These are phyloP conservation scores for Phortica magna DNA, from an alignment of 2,888 invertebrate genomes.

Conservation along the genomic window DNA sequence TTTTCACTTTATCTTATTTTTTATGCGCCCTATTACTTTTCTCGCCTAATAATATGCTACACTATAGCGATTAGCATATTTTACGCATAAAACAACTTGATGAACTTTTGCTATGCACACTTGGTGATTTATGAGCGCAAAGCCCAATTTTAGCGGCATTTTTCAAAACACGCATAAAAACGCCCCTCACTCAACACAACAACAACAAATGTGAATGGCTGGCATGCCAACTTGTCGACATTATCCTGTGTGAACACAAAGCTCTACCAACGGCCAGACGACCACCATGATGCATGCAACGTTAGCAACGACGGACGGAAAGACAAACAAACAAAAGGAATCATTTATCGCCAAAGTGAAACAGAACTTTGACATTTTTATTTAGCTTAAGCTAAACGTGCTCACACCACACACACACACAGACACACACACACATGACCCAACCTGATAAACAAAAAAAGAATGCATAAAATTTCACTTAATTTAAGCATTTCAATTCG, in stretches of 20 bases:
- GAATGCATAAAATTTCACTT: slow-evolving; percentile 75
- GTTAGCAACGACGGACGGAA: neutral
- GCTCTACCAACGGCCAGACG: too few relatives aligned
- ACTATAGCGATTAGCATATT: slow-evolving; percentile 4
- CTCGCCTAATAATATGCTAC: neutral
- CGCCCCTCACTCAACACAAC: neutral
- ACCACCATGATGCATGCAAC: neutral
- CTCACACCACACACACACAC: neutral
- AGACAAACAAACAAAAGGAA: slow-evolving; percentile 17
- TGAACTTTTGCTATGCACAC: neutral
- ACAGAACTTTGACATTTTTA: slow-evolving; percentile 67
- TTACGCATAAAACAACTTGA: slow-evolving; percentile 5
- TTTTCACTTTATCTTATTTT: too few relatives aligned
- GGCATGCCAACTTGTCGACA: neutral
- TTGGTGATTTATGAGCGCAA: neutral
- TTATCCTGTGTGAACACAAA: neutral
- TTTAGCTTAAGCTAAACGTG: slow-evolving; percentile 55
- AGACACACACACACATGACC: neutral
- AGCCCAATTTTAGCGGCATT: neutral
- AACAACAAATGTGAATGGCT: neutral
- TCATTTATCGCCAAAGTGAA: slow-evolving; percentile 40
- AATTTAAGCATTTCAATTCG: slow-evolving; percentile 63
- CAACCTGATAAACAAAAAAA: slow-evolving; percentile 40
- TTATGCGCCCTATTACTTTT: neutral
- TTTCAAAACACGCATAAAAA: neutral